Percentiles rank a stretch among this genome's conserved stretches.
Conservation (phyloP, 1,140 invertebrate genomes). For the Agrilus planipennis region DNA sequence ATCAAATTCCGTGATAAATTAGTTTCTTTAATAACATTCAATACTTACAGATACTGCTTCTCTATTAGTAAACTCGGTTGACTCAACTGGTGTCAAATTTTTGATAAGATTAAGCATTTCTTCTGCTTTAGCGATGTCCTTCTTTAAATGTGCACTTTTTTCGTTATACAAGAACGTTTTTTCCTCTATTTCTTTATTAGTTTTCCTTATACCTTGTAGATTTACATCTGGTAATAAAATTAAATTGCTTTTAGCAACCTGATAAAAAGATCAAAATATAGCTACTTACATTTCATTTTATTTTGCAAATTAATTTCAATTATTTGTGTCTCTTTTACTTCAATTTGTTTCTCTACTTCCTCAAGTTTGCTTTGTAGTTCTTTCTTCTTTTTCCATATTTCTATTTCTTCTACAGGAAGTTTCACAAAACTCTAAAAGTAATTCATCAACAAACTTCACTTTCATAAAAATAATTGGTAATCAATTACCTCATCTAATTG, state of each 20-base stretch:
- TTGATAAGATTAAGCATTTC: slow-evolving; percentile 9
- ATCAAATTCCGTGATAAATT: neutral
- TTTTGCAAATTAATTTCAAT: slow-evolving; percentile 1
- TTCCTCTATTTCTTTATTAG: slow-evolving; percentile 13
- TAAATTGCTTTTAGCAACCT: neutral
- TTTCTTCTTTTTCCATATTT: slow-evolving; percentile 10
- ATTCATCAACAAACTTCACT: slow-evolving; percentile 1
- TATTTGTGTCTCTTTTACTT: slow-evolving; percentile 7
- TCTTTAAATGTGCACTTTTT: slow-evolving; percentile 10
- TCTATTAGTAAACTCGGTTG: slow-evolving; percentile 5
- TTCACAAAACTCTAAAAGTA: neutral
- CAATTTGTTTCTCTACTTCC: slow-evolving; percentile 2
- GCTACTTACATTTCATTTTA: slow-evolving; percentile 14
- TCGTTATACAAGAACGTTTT: slow-evolving; percentile 7
- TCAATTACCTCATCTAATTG: no score
- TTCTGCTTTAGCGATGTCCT: slow-evolving; percentile 8
- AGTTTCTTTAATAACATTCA: neutral
- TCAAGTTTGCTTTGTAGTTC: slow-evolving; percentile 9
- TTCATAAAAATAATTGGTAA: no score
- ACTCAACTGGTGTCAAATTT: slow-evolving; percentile 12
- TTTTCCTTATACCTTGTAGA: slow-evolving; percentile 10
- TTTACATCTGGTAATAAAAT: slow-evolving; percentile 6
- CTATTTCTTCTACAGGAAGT: slow-evolving; percentile 10
- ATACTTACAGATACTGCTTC: slow-evolving; percentile 12
- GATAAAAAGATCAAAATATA: neutral